These are phyloP conservation scores for Neosilurus hyrtlii DNA, from an alignment of 2,797 vertebrate species.

Conservation along the genomic window DNA sequence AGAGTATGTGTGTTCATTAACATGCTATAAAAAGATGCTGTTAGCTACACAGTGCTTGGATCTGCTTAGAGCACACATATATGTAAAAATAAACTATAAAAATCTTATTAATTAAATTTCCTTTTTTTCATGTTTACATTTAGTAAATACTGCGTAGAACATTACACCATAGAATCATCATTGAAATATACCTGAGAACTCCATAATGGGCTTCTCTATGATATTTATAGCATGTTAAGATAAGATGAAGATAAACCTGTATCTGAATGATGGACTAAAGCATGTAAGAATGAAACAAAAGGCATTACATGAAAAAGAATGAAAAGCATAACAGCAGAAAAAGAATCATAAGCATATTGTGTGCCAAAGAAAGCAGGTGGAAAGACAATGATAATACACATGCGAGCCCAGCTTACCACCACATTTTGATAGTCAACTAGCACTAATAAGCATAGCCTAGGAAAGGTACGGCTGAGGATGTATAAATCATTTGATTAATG, in stretches of 20 bases:
- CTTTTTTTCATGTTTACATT: no score
- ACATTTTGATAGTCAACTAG: not conserved
- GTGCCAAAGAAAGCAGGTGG: not conserved
- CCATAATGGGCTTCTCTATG: not conserved
- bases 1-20: no score
- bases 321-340: not conserved
- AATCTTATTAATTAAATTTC: no score
- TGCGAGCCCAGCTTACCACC: not conserved
- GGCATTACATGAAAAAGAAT: not conserved
- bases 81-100: no score
- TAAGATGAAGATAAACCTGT: not conserved
- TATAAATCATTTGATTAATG: not conserved
- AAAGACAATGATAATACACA: not conserved
- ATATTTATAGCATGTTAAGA: not conserved
- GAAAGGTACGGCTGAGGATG: not conserved
- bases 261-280: not conserved
- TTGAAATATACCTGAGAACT: no score
- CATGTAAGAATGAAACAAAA: not conserved
- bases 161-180: no score
- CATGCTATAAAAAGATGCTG: no score
- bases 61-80: no score
- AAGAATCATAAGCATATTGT: not conserved
- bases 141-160: no score
- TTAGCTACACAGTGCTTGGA: no score
- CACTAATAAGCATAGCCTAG: not conserved